Evolutionary conservation across 2,888 invertebrate genomes (phyloP).

Genomic region (Tuberolachnus salignus): DNA sequence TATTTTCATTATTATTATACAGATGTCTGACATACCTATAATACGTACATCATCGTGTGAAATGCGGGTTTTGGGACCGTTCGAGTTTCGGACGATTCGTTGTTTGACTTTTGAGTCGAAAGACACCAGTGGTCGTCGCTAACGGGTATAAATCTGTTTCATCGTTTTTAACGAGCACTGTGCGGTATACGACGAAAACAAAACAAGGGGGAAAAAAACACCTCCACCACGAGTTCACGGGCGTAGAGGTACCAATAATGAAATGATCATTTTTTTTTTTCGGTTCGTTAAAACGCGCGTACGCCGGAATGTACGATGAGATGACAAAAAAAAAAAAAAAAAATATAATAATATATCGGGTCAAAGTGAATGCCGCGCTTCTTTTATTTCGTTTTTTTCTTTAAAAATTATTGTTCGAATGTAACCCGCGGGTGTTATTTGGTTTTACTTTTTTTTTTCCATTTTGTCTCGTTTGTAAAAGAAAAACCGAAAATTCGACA

Average conservation of each 20-base stretch:
- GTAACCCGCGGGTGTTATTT: too few species aligned
- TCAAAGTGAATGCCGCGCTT: too few species aligned
- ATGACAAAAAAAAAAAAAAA: background rate
- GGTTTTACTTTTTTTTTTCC: too few species aligned
- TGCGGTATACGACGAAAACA: background rate
- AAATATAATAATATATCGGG: background rate
- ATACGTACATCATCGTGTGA: too few species aligned
- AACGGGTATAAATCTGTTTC: conserved; percentile 16
- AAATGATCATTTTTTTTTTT: conserved; percentile 2
- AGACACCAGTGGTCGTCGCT: background rate
- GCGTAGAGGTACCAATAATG: background rate
- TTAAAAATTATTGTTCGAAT: too few species aligned
- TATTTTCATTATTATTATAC: too few species aligned
- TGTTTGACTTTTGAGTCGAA: background rate
- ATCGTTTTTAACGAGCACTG: conserved; percentile 6
- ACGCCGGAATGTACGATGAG: conserved; percentile 18
- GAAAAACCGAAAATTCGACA: too few species aligned
- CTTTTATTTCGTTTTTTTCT: too few species aligned
- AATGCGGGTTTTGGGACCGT: too few species aligned
- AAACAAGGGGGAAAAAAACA: background rate
- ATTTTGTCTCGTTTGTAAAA: too few species aligned
- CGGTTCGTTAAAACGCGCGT: conserved; percentile 12
- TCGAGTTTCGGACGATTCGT: too few species aligned
- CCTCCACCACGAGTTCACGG: background rate
- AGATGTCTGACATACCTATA: too few species aligned